Evolutionary conservation across 2,113 vertebrate genomes (phyloP).

Genomic region (Callospermophilus lateralis): DNA sequence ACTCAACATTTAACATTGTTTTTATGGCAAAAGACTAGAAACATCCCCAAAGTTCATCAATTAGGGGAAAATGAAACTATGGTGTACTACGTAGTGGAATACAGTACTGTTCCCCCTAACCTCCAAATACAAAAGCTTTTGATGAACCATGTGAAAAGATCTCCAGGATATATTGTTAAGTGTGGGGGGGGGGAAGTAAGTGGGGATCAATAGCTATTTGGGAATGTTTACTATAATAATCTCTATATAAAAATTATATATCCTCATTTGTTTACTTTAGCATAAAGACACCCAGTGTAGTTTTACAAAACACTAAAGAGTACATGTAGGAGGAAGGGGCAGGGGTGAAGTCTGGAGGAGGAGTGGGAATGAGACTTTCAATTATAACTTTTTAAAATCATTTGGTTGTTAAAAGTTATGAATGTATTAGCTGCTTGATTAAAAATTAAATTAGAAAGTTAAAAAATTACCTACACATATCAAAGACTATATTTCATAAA

Average conservation of each 20-base stretch:
- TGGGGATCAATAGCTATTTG: background rate
- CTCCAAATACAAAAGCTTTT: background rate
- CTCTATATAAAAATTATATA: background rate
- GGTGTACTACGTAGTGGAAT: background rate
- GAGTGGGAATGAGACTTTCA: background rate
- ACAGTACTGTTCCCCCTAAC: too few relatives aligned
- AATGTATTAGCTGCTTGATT: slow-evolving; percentile 24
- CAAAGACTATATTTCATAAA: slow-evolving; percentile 36
- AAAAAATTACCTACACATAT: slow-evolving; percentile 27
- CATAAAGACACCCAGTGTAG: background rate
- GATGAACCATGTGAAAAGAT: background rate
- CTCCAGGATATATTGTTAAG: background rate
- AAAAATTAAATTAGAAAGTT: slow-evolving; percentile 64
- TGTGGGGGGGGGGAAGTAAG: background rate
- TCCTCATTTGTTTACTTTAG: background rate
- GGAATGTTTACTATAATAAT: background rate
- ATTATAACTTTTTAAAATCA: slow-evolving; percentile 1
- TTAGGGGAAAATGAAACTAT: background rate
- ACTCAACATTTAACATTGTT: background rate
- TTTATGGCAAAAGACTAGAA: slow-evolving; percentile 33
- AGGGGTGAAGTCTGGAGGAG: background rate
- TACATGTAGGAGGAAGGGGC: background rate
- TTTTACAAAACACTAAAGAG: background rate
- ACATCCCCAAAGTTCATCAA: background rate
- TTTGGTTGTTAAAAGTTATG: slow-evolving; percentile 26